A percentile compares a stretch with the other conserved stretches of the same genome.
Conservation (phyloP, 2,888 invertebrate species). For the Eupithecia tripunctaria region DNA sequence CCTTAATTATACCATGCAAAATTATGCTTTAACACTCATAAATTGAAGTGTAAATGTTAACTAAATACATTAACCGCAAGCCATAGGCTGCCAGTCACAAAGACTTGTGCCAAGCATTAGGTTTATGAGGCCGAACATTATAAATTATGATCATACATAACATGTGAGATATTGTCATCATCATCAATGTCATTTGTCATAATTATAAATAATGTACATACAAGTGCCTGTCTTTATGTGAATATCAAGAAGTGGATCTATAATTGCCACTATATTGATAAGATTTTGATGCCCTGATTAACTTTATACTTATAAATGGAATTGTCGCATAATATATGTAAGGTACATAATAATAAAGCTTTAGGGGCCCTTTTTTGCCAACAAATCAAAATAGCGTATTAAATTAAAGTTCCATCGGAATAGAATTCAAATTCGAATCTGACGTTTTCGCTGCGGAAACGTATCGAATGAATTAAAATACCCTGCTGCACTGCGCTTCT, state of each 20-base stretch:
- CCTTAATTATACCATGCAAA: not conserved
- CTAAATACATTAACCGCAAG: slow-evolving; percentile 3
- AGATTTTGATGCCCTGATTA: not conserved
- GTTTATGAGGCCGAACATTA: slow-evolving; percentile 23
- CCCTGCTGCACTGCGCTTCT: too few species aligned
- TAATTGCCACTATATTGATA: not conserved
- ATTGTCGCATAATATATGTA: too few species aligned
- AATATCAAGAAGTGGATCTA: not conserved
- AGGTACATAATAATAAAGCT: too few species aligned
- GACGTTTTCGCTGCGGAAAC: too few species aligned
- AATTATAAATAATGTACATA: not conserved
- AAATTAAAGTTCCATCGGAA: too few species aligned
- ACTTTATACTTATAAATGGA: not conserved
- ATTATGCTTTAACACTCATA: not conserved
- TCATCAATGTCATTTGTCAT: not conserved
- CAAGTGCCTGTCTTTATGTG: not conserved
- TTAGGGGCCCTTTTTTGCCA: too few species aligned
- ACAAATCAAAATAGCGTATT: too few species aligned
- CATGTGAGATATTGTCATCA: slow-evolving; percentile 9
- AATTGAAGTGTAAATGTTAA: not conserved
- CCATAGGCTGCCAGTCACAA: slow-evolving; percentile 15
- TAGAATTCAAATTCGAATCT: too few species aligned
- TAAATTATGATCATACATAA: slow-evolving; percentile 16
- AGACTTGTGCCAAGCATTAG: slow-evolving; percentile 22
- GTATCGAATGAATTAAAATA: too few species aligned